These are phyloP conservation scores for Erethizon dorsatum DNA, from an alignment of 2,797 vertebrate species.

Conservation along the genomic window DNA sequence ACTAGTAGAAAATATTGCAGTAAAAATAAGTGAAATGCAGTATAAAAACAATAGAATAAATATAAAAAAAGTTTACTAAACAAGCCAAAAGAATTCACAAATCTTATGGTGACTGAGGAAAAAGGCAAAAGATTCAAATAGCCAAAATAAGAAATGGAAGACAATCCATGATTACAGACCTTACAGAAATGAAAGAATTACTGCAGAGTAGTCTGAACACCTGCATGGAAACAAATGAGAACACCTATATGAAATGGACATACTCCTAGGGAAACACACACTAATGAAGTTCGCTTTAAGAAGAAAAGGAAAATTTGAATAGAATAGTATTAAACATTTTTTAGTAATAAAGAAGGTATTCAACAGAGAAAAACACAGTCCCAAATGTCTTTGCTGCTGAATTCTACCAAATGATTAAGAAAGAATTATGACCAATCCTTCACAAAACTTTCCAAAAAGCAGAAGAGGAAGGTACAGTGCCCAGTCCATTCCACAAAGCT, in stretches of 20 bases:
- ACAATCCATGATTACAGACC: background rate
- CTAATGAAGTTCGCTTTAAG: background rate
- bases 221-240: background rate
- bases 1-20: background rate
- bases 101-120: background rate
- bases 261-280: background rate
- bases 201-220: background rate
- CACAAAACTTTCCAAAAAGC: background rate
- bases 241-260: background rate
- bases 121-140: background rate
- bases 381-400: background rate
- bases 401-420: background rate
- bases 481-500: background rate
- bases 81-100: too few relatives aligned
- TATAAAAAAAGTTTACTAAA: background rate
- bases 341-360: background rate
- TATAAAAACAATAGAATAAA: background rate
- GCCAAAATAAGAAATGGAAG: background rate
- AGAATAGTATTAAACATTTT: background rate
- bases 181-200: background rate
- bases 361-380: background rate
- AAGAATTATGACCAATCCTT: background rate
- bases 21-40: background rate
- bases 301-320: background rate
- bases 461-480: too few relatives aligned